phyloP scores from a whole-genome alignment of 2,888 invertebrate genomes.

The Ophion obscuratus region DNA sequence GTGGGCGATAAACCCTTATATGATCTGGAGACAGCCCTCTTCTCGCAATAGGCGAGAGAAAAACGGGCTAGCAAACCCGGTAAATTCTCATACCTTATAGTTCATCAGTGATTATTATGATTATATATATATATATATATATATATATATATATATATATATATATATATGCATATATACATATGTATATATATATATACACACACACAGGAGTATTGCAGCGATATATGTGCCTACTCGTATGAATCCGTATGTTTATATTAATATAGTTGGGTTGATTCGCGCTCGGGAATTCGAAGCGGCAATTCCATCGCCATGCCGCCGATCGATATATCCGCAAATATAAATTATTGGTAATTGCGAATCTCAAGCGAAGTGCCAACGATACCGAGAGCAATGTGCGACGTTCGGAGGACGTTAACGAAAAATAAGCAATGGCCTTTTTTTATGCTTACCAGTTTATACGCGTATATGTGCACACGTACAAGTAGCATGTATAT shows the following conservation, averaged over 20 bases:
- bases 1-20: conserved; percentile 51
- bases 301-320: neutral
- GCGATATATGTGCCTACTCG: too few species aligned
- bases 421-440: conserved; percentile 7
- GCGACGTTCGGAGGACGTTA: neutral
- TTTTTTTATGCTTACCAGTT: neutral
- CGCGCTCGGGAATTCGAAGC: conserved; percentile 18
- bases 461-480: neutral
- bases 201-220: too few species aligned
- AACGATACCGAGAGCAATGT: neutral
- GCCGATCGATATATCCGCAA: conserved; percentile 39
- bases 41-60: conserved; percentile 19
- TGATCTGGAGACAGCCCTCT: conserved; percentile 24
- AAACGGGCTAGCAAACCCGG: neutral
- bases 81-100: conserved; percentile 41
- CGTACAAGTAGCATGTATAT: neutral
- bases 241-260: too few species aligned
- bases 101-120: conserved; percentile 27
- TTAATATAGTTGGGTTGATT: conserved; percentile 2
- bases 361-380: conserved; percentile 10
- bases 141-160: too few species aligned
- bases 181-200: too few species aligned
- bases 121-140: too few species aligned
- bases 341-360: conserved; percentile 47
- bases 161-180: too few species aligned